Conservation (phyloP, 2,797 vertebrate genomes). For the Dermochelys coriacea region DNA sequence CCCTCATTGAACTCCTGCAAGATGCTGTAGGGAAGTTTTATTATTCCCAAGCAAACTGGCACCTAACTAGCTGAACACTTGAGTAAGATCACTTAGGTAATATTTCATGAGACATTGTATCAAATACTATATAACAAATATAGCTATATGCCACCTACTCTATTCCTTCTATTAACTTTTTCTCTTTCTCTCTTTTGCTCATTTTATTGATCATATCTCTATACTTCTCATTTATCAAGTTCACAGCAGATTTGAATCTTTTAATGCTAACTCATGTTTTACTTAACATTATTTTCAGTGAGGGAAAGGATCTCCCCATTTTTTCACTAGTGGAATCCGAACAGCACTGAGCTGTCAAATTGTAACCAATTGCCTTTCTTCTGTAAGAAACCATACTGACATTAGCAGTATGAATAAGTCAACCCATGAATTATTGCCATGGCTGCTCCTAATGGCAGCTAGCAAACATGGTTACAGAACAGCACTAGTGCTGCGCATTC, state of each 20-base stretch:
- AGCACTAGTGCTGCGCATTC: slow-evolving; percentile 29
- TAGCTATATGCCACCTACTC: background rate
- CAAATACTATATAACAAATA: background rate
- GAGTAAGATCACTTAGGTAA: background rate
- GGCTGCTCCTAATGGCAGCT: slow-evolving; percentile 50
- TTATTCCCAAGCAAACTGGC: background rate
- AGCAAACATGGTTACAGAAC: slow-evolving; percentile 26
- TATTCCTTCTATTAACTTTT: background rate
- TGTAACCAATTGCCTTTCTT: slow-evolving; percentile 37
- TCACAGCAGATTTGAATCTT: background rate
- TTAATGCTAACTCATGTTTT: background rate
- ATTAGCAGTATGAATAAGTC: slow-evolving; percentile 32
- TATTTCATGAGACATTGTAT: background rate
- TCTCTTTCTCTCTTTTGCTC: background rate
- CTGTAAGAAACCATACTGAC: slow-evolving; percentile 1
- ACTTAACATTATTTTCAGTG: accelerated
- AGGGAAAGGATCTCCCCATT: background rate
- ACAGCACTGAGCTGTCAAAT: background rate
- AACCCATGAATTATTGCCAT: slow-evolving; percentile 62
- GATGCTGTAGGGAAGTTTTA: background rate
- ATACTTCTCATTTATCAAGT: background rate
- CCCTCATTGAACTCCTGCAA: background rate
- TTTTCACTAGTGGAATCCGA: background rate
- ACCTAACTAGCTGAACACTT: background rate
- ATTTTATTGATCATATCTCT: background rate